A percentile compares a stretch with the other conserved stretches of the same genome.
Evolutionary conservation across 2,888 invertebrate genomes (phyloP).

Genomic region (Glyphotaelius pellucidus): DNA sequence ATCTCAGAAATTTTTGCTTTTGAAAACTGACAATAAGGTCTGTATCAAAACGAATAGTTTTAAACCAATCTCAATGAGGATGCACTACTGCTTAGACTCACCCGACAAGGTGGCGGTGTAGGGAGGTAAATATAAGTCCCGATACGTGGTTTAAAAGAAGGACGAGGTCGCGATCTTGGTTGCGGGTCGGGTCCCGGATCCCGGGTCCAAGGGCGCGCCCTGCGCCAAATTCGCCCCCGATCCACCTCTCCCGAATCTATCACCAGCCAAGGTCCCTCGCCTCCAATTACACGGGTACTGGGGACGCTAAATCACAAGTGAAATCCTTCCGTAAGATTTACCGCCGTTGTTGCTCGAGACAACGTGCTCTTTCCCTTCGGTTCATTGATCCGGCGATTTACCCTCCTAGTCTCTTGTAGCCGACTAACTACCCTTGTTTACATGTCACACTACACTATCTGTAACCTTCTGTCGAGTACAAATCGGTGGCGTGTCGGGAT

Average conservation of each 20-base stretch:
- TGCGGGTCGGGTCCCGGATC: not conserved
- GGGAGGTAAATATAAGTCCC: not conserved
- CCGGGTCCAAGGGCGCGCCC: not conserved
- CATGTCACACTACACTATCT: not conserved
- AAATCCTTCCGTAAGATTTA: slow-evolving; percentile 31
- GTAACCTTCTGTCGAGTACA: not conserved
- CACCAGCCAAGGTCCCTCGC: not conserved
- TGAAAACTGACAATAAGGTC: too few relatives aligned
- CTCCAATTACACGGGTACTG: slow-evolving; percentile 28
- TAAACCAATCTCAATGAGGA: too few relatives aligned
- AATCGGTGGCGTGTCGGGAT: not conserved
- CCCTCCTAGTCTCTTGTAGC: not conserved
- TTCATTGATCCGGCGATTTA: slow-evolving; percentile 15
- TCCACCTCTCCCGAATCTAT: not conserved
- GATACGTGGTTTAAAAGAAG: not conserved
- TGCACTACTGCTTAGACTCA: too few relatives aligned
- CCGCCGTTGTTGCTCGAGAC: not conserved
- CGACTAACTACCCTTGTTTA: not conserved
- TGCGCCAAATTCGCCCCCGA: not conserved
- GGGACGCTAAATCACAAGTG: slow-evolving; percentile 17
- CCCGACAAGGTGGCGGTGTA: not conserved
- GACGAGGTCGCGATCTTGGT: not conserved
- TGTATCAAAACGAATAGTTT: too few relatives aligned
- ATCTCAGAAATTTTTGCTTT: too few relatives aligned
- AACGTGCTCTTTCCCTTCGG: not conserved